Conservation (phyloP, 2,888 invertebrate genomes). For the Nomada hirtipes region DNA sequence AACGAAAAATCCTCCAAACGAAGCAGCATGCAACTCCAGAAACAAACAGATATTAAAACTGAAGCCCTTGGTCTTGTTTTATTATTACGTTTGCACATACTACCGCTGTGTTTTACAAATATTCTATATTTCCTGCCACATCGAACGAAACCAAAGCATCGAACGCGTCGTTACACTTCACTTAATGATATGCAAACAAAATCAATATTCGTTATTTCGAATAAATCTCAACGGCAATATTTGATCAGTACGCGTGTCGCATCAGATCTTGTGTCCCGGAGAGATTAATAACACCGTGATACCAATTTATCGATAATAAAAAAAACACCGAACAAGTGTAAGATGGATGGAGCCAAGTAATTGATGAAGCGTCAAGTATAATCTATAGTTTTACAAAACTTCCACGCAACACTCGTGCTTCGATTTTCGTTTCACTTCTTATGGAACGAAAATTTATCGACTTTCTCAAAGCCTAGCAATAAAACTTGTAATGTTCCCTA, state of each 20-base stretch:
- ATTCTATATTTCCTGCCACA: too few species aligned
- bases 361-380: conserved; percentile 36
- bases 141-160: too few species aligned
- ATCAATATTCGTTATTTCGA: too few species aligned
- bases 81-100: too few species aligned
- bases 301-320: conserved; percentile 34
- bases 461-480: background rate
- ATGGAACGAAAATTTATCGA: background rate
- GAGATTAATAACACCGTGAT: conserved; percentile 31
- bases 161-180: too few species aligned
- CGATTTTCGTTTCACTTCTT: background rate
- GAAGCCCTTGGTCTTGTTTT: too few species aligned
- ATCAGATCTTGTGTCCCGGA: background rate
- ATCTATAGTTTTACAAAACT: conserved; percentile 23
- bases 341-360: conserved; percentile 40
- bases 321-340: background rate
- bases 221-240: too few species aligned
- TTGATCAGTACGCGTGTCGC: background rate
- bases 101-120: too few species aligned
- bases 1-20: too few species aligned
- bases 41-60: too few species aligned
- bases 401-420: background rate
- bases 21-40: too few species aligned
- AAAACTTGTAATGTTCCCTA: background rate
- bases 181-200: too few species aligned